Conservation (phyloP, 2,888 invertebrate species). For the Amblyjoppa proteus region DNA sequence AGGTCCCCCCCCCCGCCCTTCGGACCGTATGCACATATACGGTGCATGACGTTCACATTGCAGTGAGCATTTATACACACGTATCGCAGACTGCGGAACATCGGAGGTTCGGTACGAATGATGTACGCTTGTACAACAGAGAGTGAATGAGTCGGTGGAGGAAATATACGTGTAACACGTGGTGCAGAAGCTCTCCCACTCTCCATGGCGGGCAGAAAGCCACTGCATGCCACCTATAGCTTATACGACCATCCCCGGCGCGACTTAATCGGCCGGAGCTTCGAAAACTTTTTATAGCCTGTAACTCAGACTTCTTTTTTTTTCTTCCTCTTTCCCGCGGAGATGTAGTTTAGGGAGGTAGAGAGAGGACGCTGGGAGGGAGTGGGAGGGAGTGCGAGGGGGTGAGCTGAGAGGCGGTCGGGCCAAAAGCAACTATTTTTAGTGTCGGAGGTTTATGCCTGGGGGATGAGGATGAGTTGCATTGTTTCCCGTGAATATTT, state of each 20-base stretch:
- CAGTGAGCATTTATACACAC: constrained; percentile 13
- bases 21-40: background rate
- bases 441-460: constrained; percentile 11
- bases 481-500: constrained; percentile 63
- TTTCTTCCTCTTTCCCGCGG: constrained; percentile 12
- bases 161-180: constrained; percentile 60
- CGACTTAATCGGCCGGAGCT: constrained; percentile 79
- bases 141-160: constrained; percentile 22
- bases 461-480: constrained; percentile 28
- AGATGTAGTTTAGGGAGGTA: constrained; percentile 43
- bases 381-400: background rate
- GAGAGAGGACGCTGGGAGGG: background rate
- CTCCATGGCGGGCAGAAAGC: constrained; percentile 37
- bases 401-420: background rate
- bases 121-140: constrained; percentile 22
- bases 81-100: constrained; percentile 4
- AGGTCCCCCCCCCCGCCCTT: no score
- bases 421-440: constrained; percentile 46
- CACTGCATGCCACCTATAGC: constrained; percentile 40
- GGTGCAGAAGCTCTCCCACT: constrained; percentile 35
- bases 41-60: constrained; percentile 22
- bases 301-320: constrained; percentile 79
- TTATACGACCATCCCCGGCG: constrained; percentile 73
- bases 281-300: constrained; percentile 79
- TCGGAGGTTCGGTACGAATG: constrained; percentile 18